phyloP scores from a whole-genome alignment of 1,140 invertebrate genomes.

The Ephestia elutella region DNA sequence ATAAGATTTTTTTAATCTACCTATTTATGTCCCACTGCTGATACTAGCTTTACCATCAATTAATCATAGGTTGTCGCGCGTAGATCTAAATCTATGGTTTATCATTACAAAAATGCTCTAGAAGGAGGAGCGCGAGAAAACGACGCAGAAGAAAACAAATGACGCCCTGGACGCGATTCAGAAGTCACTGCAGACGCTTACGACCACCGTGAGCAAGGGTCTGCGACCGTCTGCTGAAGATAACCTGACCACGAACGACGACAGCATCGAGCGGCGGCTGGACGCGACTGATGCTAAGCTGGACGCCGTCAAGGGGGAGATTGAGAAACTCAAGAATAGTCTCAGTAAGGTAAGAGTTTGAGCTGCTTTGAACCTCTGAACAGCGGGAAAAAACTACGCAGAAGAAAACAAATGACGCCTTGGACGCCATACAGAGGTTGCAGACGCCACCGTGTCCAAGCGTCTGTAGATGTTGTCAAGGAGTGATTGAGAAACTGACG shows the following conservation, averaged over 20 bases:
- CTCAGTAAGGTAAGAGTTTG: constrained; percentile 55
- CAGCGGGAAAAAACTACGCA: no score
- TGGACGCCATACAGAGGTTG: no score
- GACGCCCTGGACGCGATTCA: constrained; percentile 80
- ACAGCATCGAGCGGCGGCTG: constrained; percentile 32
- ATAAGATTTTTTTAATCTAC: no score
- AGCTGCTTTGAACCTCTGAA: no score
- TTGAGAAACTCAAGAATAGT: constrained; percentile 73
- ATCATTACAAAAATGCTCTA: constrained; percentile 34
- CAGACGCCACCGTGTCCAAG: no score
- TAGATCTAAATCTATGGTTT: background rate
- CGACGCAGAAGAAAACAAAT: constrained; percentile 80
- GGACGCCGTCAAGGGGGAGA: constrained; percentile 70
- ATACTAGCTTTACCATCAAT: no score
- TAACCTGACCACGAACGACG: constrained; percentile 65
- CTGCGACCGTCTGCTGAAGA: constrained; percentile 64
- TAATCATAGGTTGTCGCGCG: background rate
- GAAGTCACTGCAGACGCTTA: constrained; percentile 76
- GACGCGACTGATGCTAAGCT: constrained; percentile 67
- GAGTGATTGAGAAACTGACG: no score
- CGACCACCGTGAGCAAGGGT: constrained; percentile 35
- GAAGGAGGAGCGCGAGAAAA: constrained; percentile 80
- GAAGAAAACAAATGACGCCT: no score
- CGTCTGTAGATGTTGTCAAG: no score
- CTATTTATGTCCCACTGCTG: no score